Percentiles rank a stretch among this genome's conserved stretches.
These are phyloP conservation scores for Minunthozetes semirufus DNA, from an alignment of 2,888 invertebrate species.

Conservation along the genomic window DNA sequence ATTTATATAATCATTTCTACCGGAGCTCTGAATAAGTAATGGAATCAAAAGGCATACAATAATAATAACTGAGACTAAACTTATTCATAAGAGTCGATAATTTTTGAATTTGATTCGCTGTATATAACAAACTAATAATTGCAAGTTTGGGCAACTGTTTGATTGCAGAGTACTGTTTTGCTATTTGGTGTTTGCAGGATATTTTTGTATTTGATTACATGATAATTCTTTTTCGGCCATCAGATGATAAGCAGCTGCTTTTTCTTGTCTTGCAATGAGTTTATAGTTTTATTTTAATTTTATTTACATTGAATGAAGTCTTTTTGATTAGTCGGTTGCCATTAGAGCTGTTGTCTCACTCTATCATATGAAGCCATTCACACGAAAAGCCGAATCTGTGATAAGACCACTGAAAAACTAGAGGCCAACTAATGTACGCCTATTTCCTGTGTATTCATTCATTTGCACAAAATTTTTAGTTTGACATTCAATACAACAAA, in stretches of 20 bases:
- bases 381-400: not conserved
- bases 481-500: not conserved
- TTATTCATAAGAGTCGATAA: not conserved
- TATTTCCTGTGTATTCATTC: conserved; percentile 14
- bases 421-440: not conserved
- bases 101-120: not conserved
- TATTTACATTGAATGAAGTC: not conserved
- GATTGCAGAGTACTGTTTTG: not conserved
- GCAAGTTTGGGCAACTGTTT: not conserved
- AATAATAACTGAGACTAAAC: not conserved
- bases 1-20: not conserved
- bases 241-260: not conserved
- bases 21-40: not conserved
- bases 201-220: not conserved
- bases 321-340: not conserved
- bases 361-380: not conserved
- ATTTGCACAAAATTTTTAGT: too few relatives aligned
- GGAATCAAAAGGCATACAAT: not conserved
- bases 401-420: not conserved
- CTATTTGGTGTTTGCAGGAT: too few relatives aligned
- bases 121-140: not conserved
- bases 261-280: not conserved
- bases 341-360: not conserved
- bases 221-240: not conserved
- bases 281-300: not conserved